These are phyloP conservation scores for Psammodynastes pulverulentus DNA, from an alignment of 2,113 vertebrate species.

Conservation along the genomic window DNA sequence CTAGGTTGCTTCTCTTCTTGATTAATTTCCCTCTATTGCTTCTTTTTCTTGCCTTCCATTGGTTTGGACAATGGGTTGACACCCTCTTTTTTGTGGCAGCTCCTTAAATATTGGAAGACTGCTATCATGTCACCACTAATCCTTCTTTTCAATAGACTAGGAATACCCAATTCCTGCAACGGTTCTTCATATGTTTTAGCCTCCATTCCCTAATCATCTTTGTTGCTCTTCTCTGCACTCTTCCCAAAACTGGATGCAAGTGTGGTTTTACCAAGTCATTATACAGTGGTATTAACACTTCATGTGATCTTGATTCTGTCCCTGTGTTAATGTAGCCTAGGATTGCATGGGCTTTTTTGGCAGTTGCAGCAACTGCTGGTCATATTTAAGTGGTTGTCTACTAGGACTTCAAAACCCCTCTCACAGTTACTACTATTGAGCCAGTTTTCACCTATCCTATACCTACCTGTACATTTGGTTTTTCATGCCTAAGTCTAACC, in stretches of 20 bases:
- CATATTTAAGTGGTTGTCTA: neutral
- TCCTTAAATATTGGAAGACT: neutral
- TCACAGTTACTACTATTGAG: neutral
- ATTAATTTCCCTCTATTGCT: neutral
- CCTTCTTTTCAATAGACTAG: neutral
- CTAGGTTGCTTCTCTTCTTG: neutral
- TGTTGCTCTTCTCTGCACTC: neutral
- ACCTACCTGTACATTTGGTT: neutral
- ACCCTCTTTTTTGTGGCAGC: neutral
- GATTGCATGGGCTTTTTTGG: neutral
- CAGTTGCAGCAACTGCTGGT: neutral
- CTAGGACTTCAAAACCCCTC: neutral
- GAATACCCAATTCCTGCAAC: neutral
- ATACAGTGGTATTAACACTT: neutral
- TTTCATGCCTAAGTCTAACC: neutral
- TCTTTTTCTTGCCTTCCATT: neutral
- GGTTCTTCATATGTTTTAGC: neutral
- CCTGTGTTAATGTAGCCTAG: neutral
- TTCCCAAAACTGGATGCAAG: neutral
- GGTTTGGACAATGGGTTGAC: neutral
- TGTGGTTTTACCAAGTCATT: neutral
- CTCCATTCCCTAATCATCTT: neutral
- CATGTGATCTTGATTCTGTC: neutral
- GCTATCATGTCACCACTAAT: neutral
- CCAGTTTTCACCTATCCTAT: neutral